phyloP scores from a whole-genome alignment of 2,797 vertebrate genomes.

The Artibeus jamaicensis region DNA sequence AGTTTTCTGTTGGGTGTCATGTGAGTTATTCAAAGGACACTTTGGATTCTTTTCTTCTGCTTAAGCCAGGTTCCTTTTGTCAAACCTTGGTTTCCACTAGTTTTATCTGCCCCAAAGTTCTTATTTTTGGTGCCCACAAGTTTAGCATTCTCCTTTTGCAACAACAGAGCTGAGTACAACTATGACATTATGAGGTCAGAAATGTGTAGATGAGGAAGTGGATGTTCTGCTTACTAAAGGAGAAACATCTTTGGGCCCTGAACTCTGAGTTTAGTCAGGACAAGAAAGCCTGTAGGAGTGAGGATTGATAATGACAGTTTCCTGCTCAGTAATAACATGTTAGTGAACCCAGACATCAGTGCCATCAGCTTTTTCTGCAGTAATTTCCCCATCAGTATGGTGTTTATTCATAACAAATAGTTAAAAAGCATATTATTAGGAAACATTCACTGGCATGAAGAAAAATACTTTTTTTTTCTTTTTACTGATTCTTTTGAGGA shows the following conservation, averaged over 20 bases:
- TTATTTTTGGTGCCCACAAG: not conserved
- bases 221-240: not conserved
- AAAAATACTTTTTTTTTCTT: not conserved
- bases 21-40: not conserved
- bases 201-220: not conserved
- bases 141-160: not conserved
- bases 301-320: not conserved
- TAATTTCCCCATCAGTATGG: not conserved
- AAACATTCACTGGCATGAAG: not conserved
- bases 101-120: not conserved
- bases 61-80: not conserved
- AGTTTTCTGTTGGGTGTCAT: not conserved
- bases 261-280: not conserved
- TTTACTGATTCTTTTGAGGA: not conserved
- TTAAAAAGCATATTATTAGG: not conserved
- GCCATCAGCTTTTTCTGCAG: not conserved
- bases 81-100: not conserved
- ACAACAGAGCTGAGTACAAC: not conserved
- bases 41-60: not conserved
- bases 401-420: not conserved
- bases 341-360: not conserved
- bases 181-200: not conserved
- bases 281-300: not conserved
- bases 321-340: not conserved
- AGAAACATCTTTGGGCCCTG: not conserved